These are phyloP conservation scores for Crotophaga sulcirostris DNA, from an alignment of 2,113 vertebrate genomes.

Conservation along the genomic window DNA sequence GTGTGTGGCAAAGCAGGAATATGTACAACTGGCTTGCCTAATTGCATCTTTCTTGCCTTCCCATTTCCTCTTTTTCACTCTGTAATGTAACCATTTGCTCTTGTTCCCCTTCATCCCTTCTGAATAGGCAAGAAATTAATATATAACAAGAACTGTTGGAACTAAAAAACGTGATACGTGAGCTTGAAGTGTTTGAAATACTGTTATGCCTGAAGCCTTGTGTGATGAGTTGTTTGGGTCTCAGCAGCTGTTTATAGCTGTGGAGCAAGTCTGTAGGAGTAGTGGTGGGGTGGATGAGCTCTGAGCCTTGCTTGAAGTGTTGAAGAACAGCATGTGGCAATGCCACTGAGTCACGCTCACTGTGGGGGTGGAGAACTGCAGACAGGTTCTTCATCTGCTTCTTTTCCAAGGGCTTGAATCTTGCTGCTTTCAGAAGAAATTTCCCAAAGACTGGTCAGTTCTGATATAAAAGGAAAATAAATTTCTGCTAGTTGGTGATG, in stretches of 20 bases:
- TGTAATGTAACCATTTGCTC: not conserved
- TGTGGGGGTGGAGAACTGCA: rapidly evolving
- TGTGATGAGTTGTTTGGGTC: not conserved
- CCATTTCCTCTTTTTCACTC: not conserved
- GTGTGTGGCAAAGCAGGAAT: not conserved
- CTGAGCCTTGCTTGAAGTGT: not conserved
- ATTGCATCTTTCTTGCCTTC: not conserved
- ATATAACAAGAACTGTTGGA: not conserved
- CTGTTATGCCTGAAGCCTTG: not conserved
- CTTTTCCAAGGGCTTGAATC: not conserved
- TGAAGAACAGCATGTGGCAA: rapidly evolving
- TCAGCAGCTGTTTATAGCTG: not conserved
- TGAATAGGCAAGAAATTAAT: not conserved
- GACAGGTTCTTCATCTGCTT: not conserved
- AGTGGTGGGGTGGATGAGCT: not conserved
- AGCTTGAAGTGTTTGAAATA: not conserved
- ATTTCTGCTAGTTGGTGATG: not conserved
- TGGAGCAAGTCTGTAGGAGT: not conserved
- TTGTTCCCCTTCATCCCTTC: not conserved
- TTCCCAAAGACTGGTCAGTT: not conserved
- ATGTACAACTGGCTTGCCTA: not conserved
- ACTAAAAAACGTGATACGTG: not conserved
- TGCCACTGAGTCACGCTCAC: not conserved
- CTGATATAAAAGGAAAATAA: not conserved
- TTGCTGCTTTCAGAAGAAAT: not conserved